Evolutionary conservation across 2,888 invertebrate genomes (phyloP), one percentile per base, ranked within the genome.

Genomic region (Chrysolina oricalcia): DNA sequence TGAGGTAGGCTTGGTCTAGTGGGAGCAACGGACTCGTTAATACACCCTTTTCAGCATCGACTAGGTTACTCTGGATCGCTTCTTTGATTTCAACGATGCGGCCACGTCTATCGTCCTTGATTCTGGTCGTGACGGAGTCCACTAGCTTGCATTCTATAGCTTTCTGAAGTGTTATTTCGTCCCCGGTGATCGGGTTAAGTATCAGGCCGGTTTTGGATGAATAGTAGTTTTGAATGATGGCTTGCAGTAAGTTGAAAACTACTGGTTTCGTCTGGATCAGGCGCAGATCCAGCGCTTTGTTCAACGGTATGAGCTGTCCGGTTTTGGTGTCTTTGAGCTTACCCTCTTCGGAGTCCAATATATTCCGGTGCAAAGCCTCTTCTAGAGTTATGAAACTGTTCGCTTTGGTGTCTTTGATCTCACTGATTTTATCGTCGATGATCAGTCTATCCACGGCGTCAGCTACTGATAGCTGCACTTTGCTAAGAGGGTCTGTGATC

Each of bases 401-500:
- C 64, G 92, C 91, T 82, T 92, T 91, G 0, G 94, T 93, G 86
- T 97, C 95, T 86, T 94, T 94, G 79, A 96, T 93, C 87, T 95
- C 92, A 6, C 95, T 94, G 80, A 96, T 94, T 77, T 93, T 93
- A 0, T 95, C 93, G 88, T 96, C 95, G 40, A 97, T 91, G 78
- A 97, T 92, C 81, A 94, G 94, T 83, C 95, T 91, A 80, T 93
- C 92, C 65, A 96, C 93, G 2, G 96, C 95, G 84, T 96, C 95
- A 68, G 93, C 91, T 21, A 97, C 91, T 81, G 93, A 91, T 0
- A 97, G 90, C 80, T 92, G 89, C 87, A 94, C 93, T 83, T 93
- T 92, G 46, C 94, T 93, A 78, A 95, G 89, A 27, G 92, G 92
- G 87, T 96, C 96, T 81, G 90, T 92, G 50, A 96, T 92, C 87